A percentile compares a stretch with the other conserved stretches of the same genome.
These are phyloP conservation scores for Halocaridina rubra DNA, from an alignment of 2,888 invertebrate genomes.

Conservation along the genomic window DNA sequence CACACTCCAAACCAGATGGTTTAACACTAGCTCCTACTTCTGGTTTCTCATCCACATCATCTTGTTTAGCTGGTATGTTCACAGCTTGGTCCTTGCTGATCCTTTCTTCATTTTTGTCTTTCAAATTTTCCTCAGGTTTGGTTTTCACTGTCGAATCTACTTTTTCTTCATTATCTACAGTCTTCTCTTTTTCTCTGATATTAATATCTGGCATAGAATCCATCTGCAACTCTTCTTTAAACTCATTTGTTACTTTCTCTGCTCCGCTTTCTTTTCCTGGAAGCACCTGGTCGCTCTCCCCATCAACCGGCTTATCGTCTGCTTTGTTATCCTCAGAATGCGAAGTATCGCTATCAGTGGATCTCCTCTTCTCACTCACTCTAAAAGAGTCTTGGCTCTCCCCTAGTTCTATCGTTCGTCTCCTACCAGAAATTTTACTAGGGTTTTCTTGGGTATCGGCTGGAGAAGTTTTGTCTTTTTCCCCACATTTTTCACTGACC, in stretches of 20 bases:
- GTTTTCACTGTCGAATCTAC: background rate
- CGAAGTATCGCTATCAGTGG: conserved; percentile 28
- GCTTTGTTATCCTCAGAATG: background rate
- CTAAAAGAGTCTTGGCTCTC: conserved; percentile 59
- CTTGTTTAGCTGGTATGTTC: background rate
- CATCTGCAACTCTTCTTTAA: background rate
- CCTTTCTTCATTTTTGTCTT: background rate
- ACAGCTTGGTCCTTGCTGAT: background rate
- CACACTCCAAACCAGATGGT: background rate
- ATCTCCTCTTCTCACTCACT: conserved; percentile 45
- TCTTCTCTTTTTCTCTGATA: background rate
- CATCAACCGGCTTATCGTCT: background rate
- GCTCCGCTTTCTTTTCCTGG: conserved; percentile 16
- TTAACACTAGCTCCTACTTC: too few relatives aligned
- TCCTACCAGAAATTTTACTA: conserved; percentile 18
- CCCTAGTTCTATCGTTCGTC: conserved; percentile 58
- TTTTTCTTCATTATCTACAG: background rate
- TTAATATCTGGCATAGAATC: too few relatives aligned
- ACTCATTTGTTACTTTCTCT: background rate
- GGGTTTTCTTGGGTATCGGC: conserved; percentile 8
- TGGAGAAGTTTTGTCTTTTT: background rate
- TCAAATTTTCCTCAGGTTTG: background rate
- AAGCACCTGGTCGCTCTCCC: background rate
- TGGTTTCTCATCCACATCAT: background rate
- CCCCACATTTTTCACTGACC: background rate